Conservation (phyloP, 2,888 invertebrate species). For the Clusia tigrina region DNA sequence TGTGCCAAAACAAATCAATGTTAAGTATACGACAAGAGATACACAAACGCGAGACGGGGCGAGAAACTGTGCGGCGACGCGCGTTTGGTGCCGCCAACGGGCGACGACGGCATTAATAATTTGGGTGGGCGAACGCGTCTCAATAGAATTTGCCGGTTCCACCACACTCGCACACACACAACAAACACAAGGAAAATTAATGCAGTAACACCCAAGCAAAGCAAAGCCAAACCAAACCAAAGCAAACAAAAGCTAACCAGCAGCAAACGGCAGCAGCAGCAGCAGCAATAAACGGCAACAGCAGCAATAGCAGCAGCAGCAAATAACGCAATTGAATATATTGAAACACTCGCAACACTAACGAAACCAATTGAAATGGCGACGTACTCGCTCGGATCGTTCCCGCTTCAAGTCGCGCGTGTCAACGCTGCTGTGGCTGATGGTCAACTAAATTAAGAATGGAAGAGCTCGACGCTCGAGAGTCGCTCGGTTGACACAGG, state of each 20-base stretch:
- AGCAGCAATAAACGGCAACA: background rate
- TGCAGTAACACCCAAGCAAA: constrained; percentile 16
- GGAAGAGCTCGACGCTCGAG: constrained; percentile 38
- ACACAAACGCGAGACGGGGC: background rate
- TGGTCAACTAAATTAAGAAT: constrained; percentile 59
- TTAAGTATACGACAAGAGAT: constrained; percentile 10
- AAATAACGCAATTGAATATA: background rate
- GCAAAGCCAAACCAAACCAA: constrained; percentile 17
- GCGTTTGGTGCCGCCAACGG: constrained; percentile 5
- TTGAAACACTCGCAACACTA: constrained; percentile 13
- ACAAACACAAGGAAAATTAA: constrained; percentile 15
- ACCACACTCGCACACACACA: constrained; percentile 21
- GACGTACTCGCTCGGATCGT: background rate
- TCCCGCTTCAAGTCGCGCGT: constrained; percentile 44
- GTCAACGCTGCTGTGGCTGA: constrained; percentile 51
- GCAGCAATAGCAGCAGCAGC: background rate
- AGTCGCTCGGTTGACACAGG: background rate
- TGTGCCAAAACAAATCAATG: constrained; percentile 10
- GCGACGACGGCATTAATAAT: constrained; percentile 9
- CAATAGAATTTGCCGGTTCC: constrained; percentile 16
- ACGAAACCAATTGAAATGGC: background rate
- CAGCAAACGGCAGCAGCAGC: background rate
- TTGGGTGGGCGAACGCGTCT: constrained; percentile 50
- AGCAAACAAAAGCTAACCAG: background rate
- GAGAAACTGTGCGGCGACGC: constrained; percentile 26